Conservation (phyloP, 2,113 vertebrate genomes). For the Picathartes gymnocephalus region DNA sequence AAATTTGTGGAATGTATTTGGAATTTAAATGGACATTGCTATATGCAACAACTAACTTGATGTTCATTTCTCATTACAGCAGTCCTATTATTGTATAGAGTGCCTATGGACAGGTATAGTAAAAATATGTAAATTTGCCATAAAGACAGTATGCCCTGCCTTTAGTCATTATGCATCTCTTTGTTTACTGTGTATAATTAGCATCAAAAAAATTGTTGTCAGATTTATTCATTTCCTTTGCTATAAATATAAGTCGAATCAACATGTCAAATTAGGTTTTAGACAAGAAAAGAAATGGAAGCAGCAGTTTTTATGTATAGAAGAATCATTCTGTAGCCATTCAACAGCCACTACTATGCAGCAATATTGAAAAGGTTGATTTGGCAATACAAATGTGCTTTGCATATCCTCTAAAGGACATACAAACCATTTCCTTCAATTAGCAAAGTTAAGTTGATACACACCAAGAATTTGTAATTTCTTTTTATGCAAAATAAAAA, state of each 20-base stretch:
- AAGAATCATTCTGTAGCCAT: not conserved
- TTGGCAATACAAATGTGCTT: not conserved
- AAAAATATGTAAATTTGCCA: not conserved
- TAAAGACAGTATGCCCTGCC: not conserved
- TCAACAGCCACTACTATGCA: not conserved
- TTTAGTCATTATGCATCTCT: not conserved
- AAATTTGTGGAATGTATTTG: not conserved
- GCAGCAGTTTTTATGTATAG: not conserved
- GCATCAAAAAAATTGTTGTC: not conserved
- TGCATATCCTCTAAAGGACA: constrained; percentile 1
- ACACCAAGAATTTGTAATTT: not conserved
- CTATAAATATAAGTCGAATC: constrained; percentile 1
- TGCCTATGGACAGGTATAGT: not conserved
- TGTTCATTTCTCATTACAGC: not conserved
- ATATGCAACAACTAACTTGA: not conserved
- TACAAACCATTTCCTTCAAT: constrained; percentile 16
- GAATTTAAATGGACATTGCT: not conserved
- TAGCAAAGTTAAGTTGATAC: constrained; percentile 16
- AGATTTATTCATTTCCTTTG: not conserved
- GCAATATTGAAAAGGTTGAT: not conserved
- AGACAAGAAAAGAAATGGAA: not conserved
- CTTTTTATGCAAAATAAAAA: not conserved
- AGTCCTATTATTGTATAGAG: not conserved
- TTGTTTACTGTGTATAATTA: not conserved
- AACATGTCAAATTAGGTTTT: not conserved